These are phyloP conservation scores for Mormyrops boulengeri DNA, from an alignment of 2,797 vertebrate species.

Conservation along the genomic window DNA sequence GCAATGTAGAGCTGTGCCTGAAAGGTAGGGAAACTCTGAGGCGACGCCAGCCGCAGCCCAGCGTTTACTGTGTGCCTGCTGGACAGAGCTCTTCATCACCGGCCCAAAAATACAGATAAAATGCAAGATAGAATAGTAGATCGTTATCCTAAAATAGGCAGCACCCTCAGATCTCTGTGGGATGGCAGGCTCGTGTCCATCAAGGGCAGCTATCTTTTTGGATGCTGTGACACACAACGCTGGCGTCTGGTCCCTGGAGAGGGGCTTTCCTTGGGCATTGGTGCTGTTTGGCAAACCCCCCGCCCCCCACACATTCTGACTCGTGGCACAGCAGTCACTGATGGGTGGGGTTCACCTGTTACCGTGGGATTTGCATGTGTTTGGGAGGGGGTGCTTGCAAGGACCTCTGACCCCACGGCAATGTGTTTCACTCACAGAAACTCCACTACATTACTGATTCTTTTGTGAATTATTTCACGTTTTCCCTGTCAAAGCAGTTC, in stretches of 20 bases:
- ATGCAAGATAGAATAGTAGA: not conserved
- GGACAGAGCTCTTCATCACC: not conserved
- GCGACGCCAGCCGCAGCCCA: not conserved
- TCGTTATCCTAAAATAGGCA: not conserved
- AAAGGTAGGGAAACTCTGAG: not conserved
- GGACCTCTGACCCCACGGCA: not conserved
- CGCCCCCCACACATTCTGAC: not conserved
- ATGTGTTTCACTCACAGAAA: not conserved
- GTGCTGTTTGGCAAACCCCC: not conserved
- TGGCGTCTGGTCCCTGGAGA: not conserved
- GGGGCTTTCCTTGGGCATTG: not conserved
- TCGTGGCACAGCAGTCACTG: not conserved
- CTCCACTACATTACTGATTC: not conserved
- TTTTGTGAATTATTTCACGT: not conserved
- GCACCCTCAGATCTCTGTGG: not conserved
- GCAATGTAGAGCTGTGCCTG: constrained; percentile 60
- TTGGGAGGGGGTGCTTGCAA: not conserved
- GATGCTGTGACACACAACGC: not conserved
- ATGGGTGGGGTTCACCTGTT: not conserved
- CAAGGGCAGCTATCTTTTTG: not conserved
- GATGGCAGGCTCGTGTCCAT: not conserved
- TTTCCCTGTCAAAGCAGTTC: not conserved
- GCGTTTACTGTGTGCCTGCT: not conserved
- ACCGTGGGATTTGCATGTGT: not conserved
- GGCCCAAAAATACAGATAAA: not conserved